These are phyloP conservation scores for Protomyctophum bolini DNA, from an alignment of 2,113 vertebrate genomes.

Conservation along the genomic window DNA sequence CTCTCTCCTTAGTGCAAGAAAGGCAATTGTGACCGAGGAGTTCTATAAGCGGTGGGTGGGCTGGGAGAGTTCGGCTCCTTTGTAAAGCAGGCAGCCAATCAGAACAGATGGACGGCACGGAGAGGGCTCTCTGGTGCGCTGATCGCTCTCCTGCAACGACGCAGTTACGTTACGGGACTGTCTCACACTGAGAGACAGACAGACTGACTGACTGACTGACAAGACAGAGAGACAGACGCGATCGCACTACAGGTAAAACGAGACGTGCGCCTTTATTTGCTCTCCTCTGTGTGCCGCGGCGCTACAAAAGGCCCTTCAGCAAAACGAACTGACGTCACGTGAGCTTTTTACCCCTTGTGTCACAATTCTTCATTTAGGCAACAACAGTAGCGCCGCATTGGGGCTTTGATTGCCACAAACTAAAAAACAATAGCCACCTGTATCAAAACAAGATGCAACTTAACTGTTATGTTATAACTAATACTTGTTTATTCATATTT, in stretches of 20 bases:
- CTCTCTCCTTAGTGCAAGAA: slow-evolving; percentile 60
- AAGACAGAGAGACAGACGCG: neutral
- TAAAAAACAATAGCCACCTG: no score
- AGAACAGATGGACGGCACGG: slow-evolving; percentile 39
- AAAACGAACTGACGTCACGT: neutral
- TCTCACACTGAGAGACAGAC: neutral
- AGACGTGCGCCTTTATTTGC: neutral
- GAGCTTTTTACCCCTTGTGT: no score
- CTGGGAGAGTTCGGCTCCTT: slow-evolving; percentile 25
- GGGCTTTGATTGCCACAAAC: no score
- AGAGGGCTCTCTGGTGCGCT: slow-evolving; percentile 1
- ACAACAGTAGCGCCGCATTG: no score
- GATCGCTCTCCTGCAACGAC: neutral
- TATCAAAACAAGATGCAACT: no score
- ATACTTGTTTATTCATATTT: no score
- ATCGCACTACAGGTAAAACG: slow-evolving; percentile 46
- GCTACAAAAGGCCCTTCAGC: no score
- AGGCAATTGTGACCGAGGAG: slow-evolving; percentile 51
- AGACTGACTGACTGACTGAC: neutral
- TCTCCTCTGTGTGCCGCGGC: no score
- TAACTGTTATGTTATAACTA: no score
- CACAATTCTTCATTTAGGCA: no score
- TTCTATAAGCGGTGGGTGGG: slow-evolving; percentile 77
- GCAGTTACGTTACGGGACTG: neutral
- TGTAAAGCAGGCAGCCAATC: slow-evolving; percentile 69